Evolutionary conservation across 2,888 invertebrate species (phyloP).

Genomic region (Xiphydria camelus): DNA sequence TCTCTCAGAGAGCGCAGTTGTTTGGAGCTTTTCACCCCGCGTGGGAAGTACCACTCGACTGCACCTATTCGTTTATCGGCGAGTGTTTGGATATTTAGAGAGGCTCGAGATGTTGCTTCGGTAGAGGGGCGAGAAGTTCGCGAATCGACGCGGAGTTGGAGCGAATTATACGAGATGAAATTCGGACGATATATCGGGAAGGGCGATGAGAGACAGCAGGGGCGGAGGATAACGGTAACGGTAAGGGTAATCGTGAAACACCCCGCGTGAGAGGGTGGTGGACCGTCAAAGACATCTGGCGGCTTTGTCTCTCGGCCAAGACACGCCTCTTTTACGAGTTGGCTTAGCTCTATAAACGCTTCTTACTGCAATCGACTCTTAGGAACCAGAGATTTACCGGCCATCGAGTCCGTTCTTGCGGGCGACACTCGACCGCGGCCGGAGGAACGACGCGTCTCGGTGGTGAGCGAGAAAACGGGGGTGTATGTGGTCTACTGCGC

Average conservation of each 20-base stretch:
- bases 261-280: constrained; percentile 25
- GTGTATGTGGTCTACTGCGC: too few relatives aligned
- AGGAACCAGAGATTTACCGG: constrained; percentile 39
- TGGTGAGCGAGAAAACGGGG: neutral
- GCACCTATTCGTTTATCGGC: too few relatives aligned
- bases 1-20: too few relatives aligned
- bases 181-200: too few relatives aligned
- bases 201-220: neutral
- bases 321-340: constrained; percentile 42
- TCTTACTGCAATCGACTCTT: constrained; percentile 33
- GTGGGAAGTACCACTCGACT: too few relatives aligned
- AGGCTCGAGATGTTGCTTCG: too few relatives aligned
- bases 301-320: constrained; percentile 46
- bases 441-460: neutral
- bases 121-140: too few relatives aligned
- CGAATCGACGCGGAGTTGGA: too few relatives aligned
- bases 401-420: constrained; percentile 29
- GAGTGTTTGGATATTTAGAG: too few relatives aligned
- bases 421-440: too few relatives aligned
- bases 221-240: constrained; percentile 8
- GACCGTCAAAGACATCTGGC: constrained; percentile 41
- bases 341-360: constrained; percentile 40
- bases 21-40: too few relatives aligned
- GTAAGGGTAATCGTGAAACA: constrained; percentile 34
- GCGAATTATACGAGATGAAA: too few relatives aligned